phyloP scores from a whole-genome alignment of 2,888 invertebrate genomes.

The Terebella lapidaria region DNA sequence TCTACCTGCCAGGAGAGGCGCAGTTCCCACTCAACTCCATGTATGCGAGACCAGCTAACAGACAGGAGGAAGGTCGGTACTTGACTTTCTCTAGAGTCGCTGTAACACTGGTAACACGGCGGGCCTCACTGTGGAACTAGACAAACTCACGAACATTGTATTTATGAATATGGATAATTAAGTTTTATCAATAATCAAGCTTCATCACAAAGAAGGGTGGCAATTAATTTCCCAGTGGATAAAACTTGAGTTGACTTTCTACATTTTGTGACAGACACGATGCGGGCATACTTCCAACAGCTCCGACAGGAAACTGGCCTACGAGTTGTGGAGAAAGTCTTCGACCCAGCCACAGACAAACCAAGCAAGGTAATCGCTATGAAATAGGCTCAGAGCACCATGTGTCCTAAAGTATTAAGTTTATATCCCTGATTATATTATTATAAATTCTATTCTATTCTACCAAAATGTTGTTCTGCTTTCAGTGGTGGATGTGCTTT shows the following conservation, averaged over 20 bases:
- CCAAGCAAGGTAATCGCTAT: conserved; percentile 70
- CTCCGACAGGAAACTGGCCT: conserved; percentile 90
- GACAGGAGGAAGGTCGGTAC: conserved; percentile 71
- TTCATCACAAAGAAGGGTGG: no score
- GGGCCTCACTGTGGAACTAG: no score
- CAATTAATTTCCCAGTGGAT: neutral
- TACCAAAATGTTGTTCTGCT: no score
- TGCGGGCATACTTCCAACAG: conserved; percentile 91
- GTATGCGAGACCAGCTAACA: conserved; percentile 77
- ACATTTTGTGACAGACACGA: no score
- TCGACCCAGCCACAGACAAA: conserved; percentile 82
- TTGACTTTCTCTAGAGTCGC: neutral
- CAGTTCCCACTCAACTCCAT: conserved; percentile 94
- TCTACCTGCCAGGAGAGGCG: conserved; percentile 92
- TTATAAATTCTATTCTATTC: no score
- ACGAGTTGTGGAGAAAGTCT: conserved; percentile 87
- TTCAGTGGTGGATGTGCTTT: conserved; percentile 96
- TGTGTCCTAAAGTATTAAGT: no score
- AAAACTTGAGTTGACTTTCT: no score
- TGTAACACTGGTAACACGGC: neutral
- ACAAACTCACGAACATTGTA: no score
- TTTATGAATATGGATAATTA: no score
- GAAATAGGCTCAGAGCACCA: no score
- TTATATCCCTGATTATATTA: no score
- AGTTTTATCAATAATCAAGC: no score